Evolutionary conservation across 2,888 invertebrate genomes (phyloP), one percentile per base, ranked within the genome.

Genomic region (Thecophora atra): DNA sequence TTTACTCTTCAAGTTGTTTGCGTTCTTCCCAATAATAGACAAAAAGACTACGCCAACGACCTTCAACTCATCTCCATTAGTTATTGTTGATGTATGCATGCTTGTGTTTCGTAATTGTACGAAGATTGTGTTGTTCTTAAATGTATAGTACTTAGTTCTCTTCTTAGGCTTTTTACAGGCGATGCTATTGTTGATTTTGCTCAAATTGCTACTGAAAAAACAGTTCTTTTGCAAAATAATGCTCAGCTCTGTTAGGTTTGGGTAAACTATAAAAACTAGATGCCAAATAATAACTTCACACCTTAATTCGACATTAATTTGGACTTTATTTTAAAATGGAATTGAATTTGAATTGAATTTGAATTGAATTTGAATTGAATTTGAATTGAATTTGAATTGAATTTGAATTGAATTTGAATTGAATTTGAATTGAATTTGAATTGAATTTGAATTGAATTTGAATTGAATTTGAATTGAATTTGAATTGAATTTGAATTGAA

Each of bases 11-110:
- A 42, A 3, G 42, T 24, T n/a, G 37, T 37, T 37, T 37, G 37
- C 24, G n/a, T 30, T 28, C 13, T 26, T 21, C 15, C 44, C 37
- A 37, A 37, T 60, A 51, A 42, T n/a, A 47, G 51, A n/a, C 44
- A n/a, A 24, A 17, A 60, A 17, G 24, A 30, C 63, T 44, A 51
- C 30, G 47, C 7, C 60, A 72, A 74, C 73, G 74, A 74, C 75
- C 75, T 76, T 76, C 75, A 76, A 74, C 76, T 73, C 75, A 74
- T 75, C 76, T 75, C 75, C 71, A 75, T 76, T 76, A 75, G 75
- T 72, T 72, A 75, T 74, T 74, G 66, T 64, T 72, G 69, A 69
- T 69, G 30, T 51, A 58, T 68, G 69, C 11, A 15, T 21, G 15
- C 24, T n/a, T n/a, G 17, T 69, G 63, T 19, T 52, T 11, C 5